Base-by-base conservation (phyloP, 2,113 vertebrate genomes). In the Pelecanus crispus region DNA sequence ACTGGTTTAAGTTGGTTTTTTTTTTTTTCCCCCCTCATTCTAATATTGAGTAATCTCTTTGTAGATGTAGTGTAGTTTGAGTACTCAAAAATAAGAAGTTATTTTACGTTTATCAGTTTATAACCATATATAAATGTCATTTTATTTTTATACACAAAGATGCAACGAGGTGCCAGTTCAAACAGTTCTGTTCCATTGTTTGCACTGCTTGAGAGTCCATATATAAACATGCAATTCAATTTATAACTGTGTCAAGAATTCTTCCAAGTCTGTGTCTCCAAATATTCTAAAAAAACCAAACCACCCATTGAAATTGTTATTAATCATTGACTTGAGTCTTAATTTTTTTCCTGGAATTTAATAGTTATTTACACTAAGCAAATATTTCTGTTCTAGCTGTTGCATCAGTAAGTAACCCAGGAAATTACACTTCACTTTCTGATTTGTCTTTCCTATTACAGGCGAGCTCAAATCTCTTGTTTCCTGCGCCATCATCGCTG, bases 401-500 rank as follows among this genome's bases (percentile, higher is more conserved):
- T 98, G 93, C 96, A 95, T 98, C 95, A 98, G 89, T 96, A 82
- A 94, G 83, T 96, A 86, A 97, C 95, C 96, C 95, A 97, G 97
- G 96, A 98, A 98, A 97, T 98, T 97, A 97, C 90, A 58, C 45
- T 96, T 95, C 84, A 45, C 56, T 96, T 98, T 95, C 85, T 98
- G 94, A 97, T 98, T 96, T 97, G 97, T 86, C 87, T 98, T 98
- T 96, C 92, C 95, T 97, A 96, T 98, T 98, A 87, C 98, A 99
- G 99, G 94, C 95, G 14, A 98, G 98, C 97, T 98, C 98, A 96
- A 98, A 97, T 84, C 94, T 98, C 56, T 98, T 97, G 13, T 92
- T 99, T 73, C 98, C 98, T 73, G 98, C 98, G 19, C 98, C 98
- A 25, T 98, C 99, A 79, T 91, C 97, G 16, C 97, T 98, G 81